Evolutionary conservation across 2,888 invertebrate genomes (phyloP).

Genomic region (Drosophila multiciliata): DNA sequence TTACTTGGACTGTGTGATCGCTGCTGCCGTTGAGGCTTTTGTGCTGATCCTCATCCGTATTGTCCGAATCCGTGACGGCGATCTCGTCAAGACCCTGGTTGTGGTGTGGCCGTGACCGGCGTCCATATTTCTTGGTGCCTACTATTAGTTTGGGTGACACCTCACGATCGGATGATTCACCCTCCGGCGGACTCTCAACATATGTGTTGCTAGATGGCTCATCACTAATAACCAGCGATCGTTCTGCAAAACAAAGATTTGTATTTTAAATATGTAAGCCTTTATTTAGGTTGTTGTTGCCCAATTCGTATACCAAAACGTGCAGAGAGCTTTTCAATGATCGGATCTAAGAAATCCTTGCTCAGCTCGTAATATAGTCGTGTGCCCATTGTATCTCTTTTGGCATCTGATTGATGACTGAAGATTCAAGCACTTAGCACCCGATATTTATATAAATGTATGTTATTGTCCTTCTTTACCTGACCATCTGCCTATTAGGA

Average conservation of each 20-base stretch:
- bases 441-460: conserved; percentile 28
- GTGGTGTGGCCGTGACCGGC: conserved; percentile 88
- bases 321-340: conserved; percentile 71
- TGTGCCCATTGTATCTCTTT: conserved; percentile 76
- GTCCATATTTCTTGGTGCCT: conserved; percentile 91
- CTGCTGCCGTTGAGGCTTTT: conserved; percentile 70
- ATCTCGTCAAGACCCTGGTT: conserved; percentile 51
- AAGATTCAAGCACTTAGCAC: background rate
- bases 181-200: conserved; percentile 82
- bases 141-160: conserved; percentile 90
- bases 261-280: background rate
- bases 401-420: conserved; percentile 27
- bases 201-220: conserved; percentile 57
- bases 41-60: conserved; percentile 75
- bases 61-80: conserved; percentile 83
- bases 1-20: conserved; percentile 53
- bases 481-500: background rate
- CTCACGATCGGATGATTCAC: conserved; percentile 88
- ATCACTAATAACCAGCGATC: conserved; percentile 78
- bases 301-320: conserved; percentile 70
- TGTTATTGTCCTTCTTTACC: conserved; percentile 17
- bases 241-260: conserved; percentile 64
- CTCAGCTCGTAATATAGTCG: conserved; percentile 74
- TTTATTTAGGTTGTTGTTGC: background rate
- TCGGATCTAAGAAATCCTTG: conserved; percentile 49